Evolutionary conservation across 2,888 invertebrate genomes (phyloP).

Genomic region (Onthophagus sagittarius): DNA sequence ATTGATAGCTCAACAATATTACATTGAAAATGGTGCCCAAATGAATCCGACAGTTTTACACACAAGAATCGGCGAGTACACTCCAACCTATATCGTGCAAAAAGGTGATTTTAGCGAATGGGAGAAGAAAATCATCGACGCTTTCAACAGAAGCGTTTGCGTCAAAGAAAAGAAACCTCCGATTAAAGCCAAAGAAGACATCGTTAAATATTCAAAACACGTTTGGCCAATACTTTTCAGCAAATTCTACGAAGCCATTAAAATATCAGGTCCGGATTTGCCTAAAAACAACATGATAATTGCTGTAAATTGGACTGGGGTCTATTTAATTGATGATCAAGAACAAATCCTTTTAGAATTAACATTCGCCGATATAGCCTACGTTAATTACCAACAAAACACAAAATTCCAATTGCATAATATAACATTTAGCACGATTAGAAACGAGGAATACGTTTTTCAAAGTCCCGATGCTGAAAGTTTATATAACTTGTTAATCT

Average conservation of each 20-base stretch:
- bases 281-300: slow-evolving; percentile 76
- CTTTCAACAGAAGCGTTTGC: slow-evolving; percentile 69
- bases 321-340: slow-evolving; percentile 87
- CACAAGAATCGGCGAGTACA: slow-evolving; percentile 70
- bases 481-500: slow-evolving; percentile 73
- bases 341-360: slow-evolving; percentile 87
- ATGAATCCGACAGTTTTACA: slow-evolving; percentile 67
- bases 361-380: slow-evolving; percentile 81
- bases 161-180: slow-evolving; percentile 64
- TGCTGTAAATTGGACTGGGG: slow-evolving; percentile 91
- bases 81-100: slow-evolving; percentile 70
- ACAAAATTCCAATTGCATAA: slow-evolving; percentile 56
- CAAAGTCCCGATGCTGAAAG: slow-evolving; percentile 85
- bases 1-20: slow-evolving; percentile 87
- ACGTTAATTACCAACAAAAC: slow-evolving; percentile 61
- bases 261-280: slow-evolving; percentile 62
- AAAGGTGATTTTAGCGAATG: slow-evolving; percentile 51
- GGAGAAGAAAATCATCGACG: slow-evolving; percentile 68
- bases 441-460: slow-evolving; percentile 87
- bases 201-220: slow-evolving; percentile 85
- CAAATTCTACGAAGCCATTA: slow-evolving; percentile 88
- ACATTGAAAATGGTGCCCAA: slow-evolving; percentile 71
- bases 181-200: slow-evolving; percentile 78
- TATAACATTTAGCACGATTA: slow-evolving; percentile 76
- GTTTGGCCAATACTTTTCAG: slow-evolving; percentile 96